Evolutionary conservation across 2,113 vertebrate species (phyloP).

Genomic region (Gambusia affinis): DNA sequence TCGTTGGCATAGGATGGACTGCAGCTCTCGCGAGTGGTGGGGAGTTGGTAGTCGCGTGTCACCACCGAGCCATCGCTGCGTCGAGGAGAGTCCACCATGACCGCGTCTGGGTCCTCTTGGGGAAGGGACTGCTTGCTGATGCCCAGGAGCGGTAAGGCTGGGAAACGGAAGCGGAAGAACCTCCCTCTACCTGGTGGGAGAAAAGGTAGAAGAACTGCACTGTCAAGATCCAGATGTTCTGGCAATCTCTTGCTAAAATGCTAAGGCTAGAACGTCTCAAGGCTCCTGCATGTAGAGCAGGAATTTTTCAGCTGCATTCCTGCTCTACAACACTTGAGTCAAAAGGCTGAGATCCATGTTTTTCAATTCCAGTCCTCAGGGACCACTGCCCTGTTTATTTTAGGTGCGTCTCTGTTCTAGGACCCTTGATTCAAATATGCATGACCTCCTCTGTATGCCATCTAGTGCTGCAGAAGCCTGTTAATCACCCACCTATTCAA

Average conservation of each 20-base stretch:
- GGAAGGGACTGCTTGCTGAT: constrained; percentile 95
- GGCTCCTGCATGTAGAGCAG: background rate
- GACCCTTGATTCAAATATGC: too few relatives aligned
- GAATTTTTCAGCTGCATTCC: background rate
- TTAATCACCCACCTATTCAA: too few relatives aligned
- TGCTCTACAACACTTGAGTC: too few relatives aligned
- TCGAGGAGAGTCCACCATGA: constrained; percentile 88
- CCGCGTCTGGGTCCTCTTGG: constrained; percentile 93
- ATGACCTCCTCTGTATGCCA: too few relatives aligned
- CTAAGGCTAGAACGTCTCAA: background rate
- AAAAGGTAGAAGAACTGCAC: background rate
- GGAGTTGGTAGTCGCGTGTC: constrained; percentile 90
- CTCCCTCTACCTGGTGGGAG: constrained; percentile 78
- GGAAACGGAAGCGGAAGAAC: constrained; percentile 92
- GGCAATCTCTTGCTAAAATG: background rate
- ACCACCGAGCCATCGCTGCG: constrained; percentile 87
- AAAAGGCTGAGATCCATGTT: too few relatives aligned
- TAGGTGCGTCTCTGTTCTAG: too few relatives aligned
- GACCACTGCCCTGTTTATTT: too few relatives aligned
- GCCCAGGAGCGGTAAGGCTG: constrained; percentile 87
- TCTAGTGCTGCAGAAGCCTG: too few relatives aligned
- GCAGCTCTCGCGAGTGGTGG: constrained; percentile 90
- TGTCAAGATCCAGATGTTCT: background rate
- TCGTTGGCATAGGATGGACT: constrained; percentile 94
- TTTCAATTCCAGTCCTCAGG: too few relatives aligned